Evolutionary conservation across 2,888 invertebrate species (phyloP).

Genomic region (Drosophila subquinaria): DNA sequence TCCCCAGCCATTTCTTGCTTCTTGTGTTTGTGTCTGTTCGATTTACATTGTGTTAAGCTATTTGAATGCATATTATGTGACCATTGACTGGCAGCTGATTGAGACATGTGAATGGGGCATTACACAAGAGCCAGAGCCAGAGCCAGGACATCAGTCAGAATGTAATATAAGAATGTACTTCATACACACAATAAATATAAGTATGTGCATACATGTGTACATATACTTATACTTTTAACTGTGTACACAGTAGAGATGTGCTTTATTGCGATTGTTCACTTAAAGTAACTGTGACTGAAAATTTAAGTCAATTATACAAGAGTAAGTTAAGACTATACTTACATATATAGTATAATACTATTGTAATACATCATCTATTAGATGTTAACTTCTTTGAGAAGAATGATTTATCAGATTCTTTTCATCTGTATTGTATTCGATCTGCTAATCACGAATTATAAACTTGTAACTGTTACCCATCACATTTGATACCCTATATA

Average conservation of each 20-base stretch:
- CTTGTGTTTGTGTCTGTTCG: neutral
- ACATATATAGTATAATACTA: neutral
- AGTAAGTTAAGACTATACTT: neutral
- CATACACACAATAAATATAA: neutral
- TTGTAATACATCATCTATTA: neutral
- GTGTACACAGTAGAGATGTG: neutral
- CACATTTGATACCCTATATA: neutral
- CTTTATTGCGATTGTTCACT: neutral
- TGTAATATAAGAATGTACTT: neutral
- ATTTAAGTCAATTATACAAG: neutral
- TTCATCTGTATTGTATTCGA: too few relatives aligned
- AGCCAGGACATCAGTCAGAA: constrained; percentile 11
- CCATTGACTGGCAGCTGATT: constrained; percentile 40
- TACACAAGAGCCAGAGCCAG: constrained; percentile 7
- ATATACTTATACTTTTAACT: neutral
- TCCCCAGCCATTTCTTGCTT: constrained; percentile 1
- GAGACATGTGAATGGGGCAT: constrained; percentile 34
- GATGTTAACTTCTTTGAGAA: neutral
- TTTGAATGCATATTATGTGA: constrained; percentile 34
- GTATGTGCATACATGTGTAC: neutral
- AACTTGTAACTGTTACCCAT: neutral
- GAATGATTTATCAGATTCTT: neutral
- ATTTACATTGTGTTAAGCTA: constrained; percentile 32
- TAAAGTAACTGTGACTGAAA: constrained; percentile 1
- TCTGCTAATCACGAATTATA: neutral